A percentile compares a stretch with the other conserved stretches of the same genome.
Evolutionary conservation across 2,888 invertebrate species (phyloP).

Genomic region (Caenorhabditis imperialis): DNA sequence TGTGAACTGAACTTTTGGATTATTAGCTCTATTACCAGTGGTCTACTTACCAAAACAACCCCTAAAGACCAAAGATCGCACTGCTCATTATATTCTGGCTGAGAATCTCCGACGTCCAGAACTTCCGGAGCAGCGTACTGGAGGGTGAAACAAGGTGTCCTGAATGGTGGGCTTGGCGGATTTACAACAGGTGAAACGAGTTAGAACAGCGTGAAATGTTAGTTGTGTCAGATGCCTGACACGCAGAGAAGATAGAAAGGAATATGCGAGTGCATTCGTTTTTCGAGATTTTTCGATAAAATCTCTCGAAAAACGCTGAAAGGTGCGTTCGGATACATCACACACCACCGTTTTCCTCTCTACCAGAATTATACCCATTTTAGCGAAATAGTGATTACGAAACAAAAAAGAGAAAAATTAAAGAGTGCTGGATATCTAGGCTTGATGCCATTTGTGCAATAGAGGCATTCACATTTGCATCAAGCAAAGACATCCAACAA

Average conservation of each 20-base stretch:
- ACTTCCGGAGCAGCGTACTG: conserved; percentile 97
- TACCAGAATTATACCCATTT: conserved; percentile 17
- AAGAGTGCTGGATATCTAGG: background rate
- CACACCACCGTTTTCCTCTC: conserved; percentile 43
- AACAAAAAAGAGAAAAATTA: conserved; percentile 1
- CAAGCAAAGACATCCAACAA: conserved; percentile 1
- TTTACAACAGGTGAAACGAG: background rate
- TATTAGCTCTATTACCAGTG: too few species aligned
- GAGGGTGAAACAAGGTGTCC: conserved; percentile 93
- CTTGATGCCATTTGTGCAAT: background rate
- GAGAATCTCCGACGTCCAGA: conserved; percentile 83
- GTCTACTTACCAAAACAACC: conserved; percentile 85
- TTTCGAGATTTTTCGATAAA: too few species aligned
- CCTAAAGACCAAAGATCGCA: conserved; percentile 97
- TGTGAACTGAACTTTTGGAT: too few species aligned
- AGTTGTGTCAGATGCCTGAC: background rate
- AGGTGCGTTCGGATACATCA: conserved; percentile 35
- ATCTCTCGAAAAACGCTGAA: background rate
- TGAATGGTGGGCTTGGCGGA: conserved; percentile 68
- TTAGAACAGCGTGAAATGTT: background rate
- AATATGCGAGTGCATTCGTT: too few species aligned
- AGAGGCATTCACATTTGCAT: background rate
- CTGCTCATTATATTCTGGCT: conserved; percentile 86
- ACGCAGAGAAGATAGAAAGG: conserved; percentile 3
- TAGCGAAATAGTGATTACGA: background rate